Evolutionary conservation across 2,797 vertebrate species (phyloP).

Genomic region (Melanotaenia pygmaea): DNA sequence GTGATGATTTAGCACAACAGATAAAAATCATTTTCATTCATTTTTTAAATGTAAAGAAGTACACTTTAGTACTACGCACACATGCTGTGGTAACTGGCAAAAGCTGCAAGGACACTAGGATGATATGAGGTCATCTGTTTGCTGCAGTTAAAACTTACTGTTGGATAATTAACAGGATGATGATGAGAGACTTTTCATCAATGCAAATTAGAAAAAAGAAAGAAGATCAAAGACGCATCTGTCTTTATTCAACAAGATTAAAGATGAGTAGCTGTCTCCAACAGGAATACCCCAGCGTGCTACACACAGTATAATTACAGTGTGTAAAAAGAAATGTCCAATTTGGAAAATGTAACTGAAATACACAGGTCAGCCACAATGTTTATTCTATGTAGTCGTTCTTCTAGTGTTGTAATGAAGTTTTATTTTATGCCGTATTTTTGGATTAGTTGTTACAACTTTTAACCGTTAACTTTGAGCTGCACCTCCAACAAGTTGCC

Average conservation of each 20-base stretch:
- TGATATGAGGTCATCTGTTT: background rate
- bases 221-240: slow-evolving; percentile 6
- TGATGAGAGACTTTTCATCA: slow-evolving; percentile 11
- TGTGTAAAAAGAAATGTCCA: background rate
- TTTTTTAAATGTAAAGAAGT: background rate
- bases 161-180: background rate
- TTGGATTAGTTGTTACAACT: background rate
- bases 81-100: too few relatives aligned
- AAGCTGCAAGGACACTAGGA: background rate
- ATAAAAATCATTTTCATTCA: background rate
- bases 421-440: background rate
- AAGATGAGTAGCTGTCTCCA: slow-evolving; percentile 3
- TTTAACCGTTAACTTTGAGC: background rate
- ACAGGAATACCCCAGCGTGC: background rate
- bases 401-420: background rate
- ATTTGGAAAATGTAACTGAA: background rate
- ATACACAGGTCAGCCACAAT: background rate
- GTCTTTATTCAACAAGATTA: slow-evolving; percentile 13
- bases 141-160: slow-evolving; percentile 6
- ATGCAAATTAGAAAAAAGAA: background rate
- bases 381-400: background rate
- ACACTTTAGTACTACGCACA: too few relatives aligned
- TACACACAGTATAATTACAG: background rate
- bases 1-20: too few relatives aligned
- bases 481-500: background rate